phyloP scores from a whole-genome alignment of 2,113 vertebrate genomes.

The Lagopus muta region DNA sequence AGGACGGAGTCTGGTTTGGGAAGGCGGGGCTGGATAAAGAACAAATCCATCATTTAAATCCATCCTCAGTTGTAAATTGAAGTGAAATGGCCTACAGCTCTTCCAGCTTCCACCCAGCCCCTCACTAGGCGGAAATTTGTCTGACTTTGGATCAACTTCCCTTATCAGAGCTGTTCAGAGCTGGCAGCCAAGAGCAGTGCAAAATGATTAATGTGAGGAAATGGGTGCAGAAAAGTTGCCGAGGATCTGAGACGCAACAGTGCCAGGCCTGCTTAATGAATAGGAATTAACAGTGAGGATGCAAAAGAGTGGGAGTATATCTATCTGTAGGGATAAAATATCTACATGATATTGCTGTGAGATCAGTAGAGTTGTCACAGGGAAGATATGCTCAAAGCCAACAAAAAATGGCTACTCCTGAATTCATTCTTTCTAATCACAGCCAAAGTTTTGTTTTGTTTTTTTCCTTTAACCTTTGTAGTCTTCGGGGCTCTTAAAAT shows the following conservation, averaged over 20 bases:
- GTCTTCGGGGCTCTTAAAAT: neutral
- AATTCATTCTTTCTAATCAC: neutral
- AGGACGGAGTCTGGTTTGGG: neutral
- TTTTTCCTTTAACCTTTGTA: neutral
- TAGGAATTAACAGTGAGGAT: neutral
- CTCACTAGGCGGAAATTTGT: neutral
- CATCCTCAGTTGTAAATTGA: neutral
- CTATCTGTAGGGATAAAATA: neutral
- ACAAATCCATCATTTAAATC: neutral
- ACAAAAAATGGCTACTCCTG: neutral
- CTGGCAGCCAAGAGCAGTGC: neutral
- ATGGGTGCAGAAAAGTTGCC: neutral
- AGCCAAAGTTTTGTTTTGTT: accelerated
- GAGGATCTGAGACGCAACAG: neutral
- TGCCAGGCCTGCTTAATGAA: neutral
- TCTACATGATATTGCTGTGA: accelerated
- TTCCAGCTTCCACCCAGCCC: neutral
- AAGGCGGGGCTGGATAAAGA: neutral
- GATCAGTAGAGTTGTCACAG: neutral
- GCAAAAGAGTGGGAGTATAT: neutral
- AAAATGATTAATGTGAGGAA: accelerated
- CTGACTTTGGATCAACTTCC: neutral
- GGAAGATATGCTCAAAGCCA: neutral
- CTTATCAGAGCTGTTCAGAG: neutral
- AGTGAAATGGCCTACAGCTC: neutral